Conservation (phyloP, 2,113 vertebrate species). For the Junco hyemalis region DNA sequence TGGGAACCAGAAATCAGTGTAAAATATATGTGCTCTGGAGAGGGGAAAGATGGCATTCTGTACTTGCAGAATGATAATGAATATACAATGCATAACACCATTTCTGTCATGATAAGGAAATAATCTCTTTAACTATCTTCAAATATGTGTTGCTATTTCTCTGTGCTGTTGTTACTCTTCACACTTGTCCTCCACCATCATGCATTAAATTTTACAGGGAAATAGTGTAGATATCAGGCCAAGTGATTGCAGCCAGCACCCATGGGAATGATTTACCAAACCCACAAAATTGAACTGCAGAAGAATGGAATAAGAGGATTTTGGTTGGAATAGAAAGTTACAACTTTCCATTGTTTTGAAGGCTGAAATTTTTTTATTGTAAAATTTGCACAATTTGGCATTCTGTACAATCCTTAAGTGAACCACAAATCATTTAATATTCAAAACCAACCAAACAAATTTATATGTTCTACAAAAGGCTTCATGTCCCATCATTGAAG, state of each 20-base stretch:
- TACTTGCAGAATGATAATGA: background rate
- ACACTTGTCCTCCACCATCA: background rate
- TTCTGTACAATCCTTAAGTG: background rate
- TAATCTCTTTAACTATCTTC: constrained; percentile 1
- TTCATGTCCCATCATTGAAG: background rate
- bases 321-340: background rate
- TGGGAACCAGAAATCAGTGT: background rate
- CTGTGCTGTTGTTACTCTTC: background rate
- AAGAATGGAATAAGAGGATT: background rate
- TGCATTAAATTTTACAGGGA: constrained; percentile 17
- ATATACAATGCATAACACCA: background rate
- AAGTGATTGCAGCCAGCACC: background rate
- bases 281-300: background rate
- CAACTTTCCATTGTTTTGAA: background rate
- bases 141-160: background rate
- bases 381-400: background rate
- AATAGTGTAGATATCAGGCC: background rate
- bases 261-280: background rate
- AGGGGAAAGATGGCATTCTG: background rate
- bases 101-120: constrained; percentile 15
- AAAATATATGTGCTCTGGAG: background rate
- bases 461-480: background rate
- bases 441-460: background rate
- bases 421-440: background rate
- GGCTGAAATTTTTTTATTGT: background rate